These are phyloP conservation scores for Chorisops tibialis DNA, from an alignment of 2,888 invertebrate genomes.

Conservation along the genomic window DNA sequence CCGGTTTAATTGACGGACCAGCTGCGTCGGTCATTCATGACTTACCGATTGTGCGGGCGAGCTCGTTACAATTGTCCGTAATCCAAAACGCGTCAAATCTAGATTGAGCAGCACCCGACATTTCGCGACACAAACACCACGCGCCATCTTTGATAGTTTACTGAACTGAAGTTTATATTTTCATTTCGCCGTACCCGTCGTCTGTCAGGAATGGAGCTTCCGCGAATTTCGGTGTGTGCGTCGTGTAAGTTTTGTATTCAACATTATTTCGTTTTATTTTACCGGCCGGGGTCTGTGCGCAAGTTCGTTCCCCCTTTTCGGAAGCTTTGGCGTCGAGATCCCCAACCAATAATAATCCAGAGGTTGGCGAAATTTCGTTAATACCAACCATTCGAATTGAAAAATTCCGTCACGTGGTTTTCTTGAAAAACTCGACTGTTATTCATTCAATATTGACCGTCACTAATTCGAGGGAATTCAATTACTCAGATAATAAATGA, in stretches of 20 bases:
- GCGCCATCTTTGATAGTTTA: constrained; percentile 56
- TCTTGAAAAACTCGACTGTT: too few relatives aligned
- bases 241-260: neutral
- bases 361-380: too few relatives aligned
- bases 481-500: too few relatives aligned
- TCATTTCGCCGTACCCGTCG: neutral
- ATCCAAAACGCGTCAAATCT: constrained; percentile 57
- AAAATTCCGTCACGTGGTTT: too few relatives aligned
- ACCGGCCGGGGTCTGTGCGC: constrained; percentile 24
- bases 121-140: constrained; percentile 60
- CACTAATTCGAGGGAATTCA: too few relatives aligned
- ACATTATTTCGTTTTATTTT: neutral
- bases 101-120: constrained; percentile 61
- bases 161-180: constrained; percentile 18
- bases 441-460: too few relatives aligned
- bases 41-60: constrained; percentile 40
- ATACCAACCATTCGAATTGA: too few relatives aligned
- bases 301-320: neutral
- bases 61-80: constrained; percentile 42
- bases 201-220: constrained; percentile 10
- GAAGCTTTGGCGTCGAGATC: too few relatives aligned
- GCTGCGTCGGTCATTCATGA: constrained; percentile 10
- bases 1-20: neutral
- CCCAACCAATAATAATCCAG: too few relatives aligned
- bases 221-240: neutral